Percentiles rank a stretch among this genome's conserved stretches.
Conservation (phyloP, 1,140 invertebrate genomes). For the Mamestra configurata region DNA sequence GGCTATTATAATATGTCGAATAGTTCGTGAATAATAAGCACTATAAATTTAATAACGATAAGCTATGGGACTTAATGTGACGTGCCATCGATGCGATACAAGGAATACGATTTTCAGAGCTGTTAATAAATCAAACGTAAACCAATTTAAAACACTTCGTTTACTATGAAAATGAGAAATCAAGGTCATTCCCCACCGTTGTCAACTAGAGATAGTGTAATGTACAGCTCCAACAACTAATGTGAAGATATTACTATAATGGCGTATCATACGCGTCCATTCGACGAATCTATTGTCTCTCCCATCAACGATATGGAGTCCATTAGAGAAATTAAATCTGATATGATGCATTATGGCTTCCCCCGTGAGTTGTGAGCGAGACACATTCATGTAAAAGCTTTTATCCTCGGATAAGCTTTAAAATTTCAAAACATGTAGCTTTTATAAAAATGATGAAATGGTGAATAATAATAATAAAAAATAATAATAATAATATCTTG, state of each 20-base stretch:
- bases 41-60: too few relatives aligned
- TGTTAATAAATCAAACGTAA: too few relatives aligned
- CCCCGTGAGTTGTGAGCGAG: neutral
- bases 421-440: neutral
- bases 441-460: too few relatives aligned
- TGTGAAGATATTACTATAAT: neutral
- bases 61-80: too few relatives aligned
- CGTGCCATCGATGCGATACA: too few relatives aligned
- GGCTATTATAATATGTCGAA: too few relatives aligned
- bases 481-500: too few relatives aligned
- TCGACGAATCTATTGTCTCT: constrained; percentile 25
- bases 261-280: constrained; percentile 11
- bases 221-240: neutral
- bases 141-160: too few relatives aligned
- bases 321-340: constrained; percentile 26
- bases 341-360: constrained; percentile 14
- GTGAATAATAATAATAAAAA: too few relatives aligned
- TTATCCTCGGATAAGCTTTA: neutral
- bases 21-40: too few relatives aligned
- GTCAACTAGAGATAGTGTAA: neutral
- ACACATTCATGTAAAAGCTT: constrained; percentile 9
- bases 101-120: too few relatives aligned
- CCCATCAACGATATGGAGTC: constrained; percentile 32
- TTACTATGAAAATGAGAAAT: neutral
- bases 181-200: neutral